Conservation (phyloP, 2,113 vertebrate genomes). For the Rattus rattus region DNA sequence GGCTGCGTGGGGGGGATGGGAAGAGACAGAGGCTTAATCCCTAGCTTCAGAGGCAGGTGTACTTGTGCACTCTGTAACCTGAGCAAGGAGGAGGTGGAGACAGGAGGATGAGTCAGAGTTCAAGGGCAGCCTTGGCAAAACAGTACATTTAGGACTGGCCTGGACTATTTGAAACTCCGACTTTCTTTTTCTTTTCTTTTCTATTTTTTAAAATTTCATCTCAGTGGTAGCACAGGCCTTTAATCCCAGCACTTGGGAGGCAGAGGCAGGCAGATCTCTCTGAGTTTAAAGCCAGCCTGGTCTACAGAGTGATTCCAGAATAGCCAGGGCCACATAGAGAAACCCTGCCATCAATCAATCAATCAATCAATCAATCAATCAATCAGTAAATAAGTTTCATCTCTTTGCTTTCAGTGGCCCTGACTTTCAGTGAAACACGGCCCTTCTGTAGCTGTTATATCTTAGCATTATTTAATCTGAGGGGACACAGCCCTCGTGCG, state of each 20-base stretch:
- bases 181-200: background rate
- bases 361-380: background rate
- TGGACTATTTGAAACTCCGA: no score
- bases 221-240: background rate
- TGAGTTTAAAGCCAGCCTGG: background rate
- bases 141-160: background rate
- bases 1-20: background rate
- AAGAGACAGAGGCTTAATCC: background rate
- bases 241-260: background rate
- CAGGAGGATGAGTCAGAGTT: background rate
- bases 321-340: background rate
- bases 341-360: background rate
- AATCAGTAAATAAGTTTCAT: background rate
- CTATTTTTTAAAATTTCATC: background rate
- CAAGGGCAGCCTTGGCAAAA: background rate
- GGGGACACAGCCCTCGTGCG: background rate
- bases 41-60: background rate
- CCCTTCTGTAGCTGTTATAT: background rate
- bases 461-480: background rate
- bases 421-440: background rate
- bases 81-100: background rate
- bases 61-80: background rate
- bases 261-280: background rate
- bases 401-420: background rate
- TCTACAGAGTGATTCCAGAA: background rate